Evolutionary conservation across 2,888 invertebrate genomes (phyloP), one percentile per base, ranked within the genome.

Genomic region (Coecobrya sp.): DNA sequence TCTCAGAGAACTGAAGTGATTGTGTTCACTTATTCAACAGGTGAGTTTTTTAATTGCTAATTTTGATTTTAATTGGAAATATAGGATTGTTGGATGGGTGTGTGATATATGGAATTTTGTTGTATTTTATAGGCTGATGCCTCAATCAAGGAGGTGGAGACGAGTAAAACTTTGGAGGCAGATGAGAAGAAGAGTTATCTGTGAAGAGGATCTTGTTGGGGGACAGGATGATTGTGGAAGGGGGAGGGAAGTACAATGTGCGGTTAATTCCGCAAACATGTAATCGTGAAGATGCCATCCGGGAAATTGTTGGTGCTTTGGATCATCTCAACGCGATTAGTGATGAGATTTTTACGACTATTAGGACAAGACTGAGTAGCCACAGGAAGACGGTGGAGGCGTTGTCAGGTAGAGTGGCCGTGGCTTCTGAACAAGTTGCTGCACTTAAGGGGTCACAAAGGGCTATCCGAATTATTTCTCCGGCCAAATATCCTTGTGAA

Each of bases 401-500:
- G 5, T 76, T 94, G 7, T 52, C 81, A 10, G 19, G 19, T 0
- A 30, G 94, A n/a, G 92, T 93, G 3, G 42, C 89, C 10, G 42
- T 55, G 0, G 94, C 94, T 11, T 86, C 94, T 4, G 91, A 93
- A 10, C 93, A 93, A 90, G 91, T 95, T 4, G 59, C 79, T 0
- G 22, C 59, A 0, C 45, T 94, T 2, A 94, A 94, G 55, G 92
- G 94, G 0, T 92, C 93, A 0, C 93, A 93, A 19, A 94, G 93
- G 68, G 94, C 94, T 0, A 93, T 95, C 27, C 84, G 93, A 68
- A 89, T 95, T 27, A 62, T 95, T 16, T 95, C 95, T 5, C 89
- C 95, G 7, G 94, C 95, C 27, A 95, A 95, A 86, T 95, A 93
- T 86, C 94, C 94, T 0, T 86, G 93, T 52, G 93, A 93, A 0